phyloP scores from a whole-genome alignment of 2,888 invertebrate genomes.

The Gryllus longicercus region DNA sequence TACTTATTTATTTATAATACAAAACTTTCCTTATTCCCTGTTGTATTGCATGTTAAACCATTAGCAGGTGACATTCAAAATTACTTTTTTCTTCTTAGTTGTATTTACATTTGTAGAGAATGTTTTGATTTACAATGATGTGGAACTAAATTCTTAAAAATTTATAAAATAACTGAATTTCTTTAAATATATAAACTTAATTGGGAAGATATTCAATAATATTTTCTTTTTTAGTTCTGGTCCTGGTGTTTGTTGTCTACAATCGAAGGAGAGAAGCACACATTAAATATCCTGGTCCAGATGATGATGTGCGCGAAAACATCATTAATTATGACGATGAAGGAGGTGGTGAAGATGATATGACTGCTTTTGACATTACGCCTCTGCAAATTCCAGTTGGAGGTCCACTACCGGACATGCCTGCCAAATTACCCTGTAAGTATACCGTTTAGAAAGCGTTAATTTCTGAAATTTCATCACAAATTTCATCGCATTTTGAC shows the following conservation, averaged over 20 bases:
- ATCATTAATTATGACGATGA: slow-evolving; percentile 99
- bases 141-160: not conserved
- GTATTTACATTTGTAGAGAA: not conserved
- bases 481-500: not conserved
- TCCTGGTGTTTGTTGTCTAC: slow-evolving; percentile 94
- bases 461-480: not conserved
- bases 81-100: slow-evolving; percentile 24
- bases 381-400: slow-evolving; percentile 95
- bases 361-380: slow-evolving; percentile 98
- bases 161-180: not conserved
- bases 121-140: slow-evolving; percentile 17
- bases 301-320: slow-evolving; percentile 98
- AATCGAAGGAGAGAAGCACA: slow-evolving; percentile 89
- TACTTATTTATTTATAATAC: no score
- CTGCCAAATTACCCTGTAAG: slow-evolving; percentile 70
- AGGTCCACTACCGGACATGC: slow-evolving; percentile 75
- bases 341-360: slow-evolving; percentile 97
- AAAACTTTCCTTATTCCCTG: no score
- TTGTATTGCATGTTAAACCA: no score
- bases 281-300: slow-evolving; percentile 94
- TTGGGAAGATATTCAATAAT: not conserved
- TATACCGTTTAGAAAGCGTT: not conserved
- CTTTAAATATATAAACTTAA: not conserved
- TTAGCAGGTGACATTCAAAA: no score
- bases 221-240: slow-evolving; percentile 65